Evolutionary conservation across 2,888 invertebrate genomes (phyloP).

Genomic region (Dorcus hopei): DNA sequence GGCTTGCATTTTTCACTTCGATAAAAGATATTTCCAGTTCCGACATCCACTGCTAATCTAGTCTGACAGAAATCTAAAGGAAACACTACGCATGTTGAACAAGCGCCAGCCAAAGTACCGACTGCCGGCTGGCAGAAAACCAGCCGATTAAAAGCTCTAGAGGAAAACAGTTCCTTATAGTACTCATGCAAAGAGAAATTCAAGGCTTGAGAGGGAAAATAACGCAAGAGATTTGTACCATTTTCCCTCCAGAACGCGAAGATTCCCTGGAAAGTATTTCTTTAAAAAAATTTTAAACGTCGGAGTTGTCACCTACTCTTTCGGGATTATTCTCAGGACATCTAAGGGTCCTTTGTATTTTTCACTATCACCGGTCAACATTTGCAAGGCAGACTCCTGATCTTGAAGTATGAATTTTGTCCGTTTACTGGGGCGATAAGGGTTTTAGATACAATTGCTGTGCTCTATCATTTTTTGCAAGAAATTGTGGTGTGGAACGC

Average conservation of each 20-base stretch:
- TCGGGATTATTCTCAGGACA: slow-evolving; percentile 20
- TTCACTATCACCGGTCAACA: slow-evolving; percentile 20
- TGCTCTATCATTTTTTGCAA: too few relatives aligned
- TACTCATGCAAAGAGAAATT: slow-evolving; percentile 25
- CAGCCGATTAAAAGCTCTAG: background rate
- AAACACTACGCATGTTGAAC: slow-evolving; percentile 15
- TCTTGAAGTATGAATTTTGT: slow-evolving; percentile 28
- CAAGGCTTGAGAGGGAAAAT: slow-evolving; percentile 25
- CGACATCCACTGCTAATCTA: slow-evolving; percentile 22
- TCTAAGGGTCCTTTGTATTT: slow-evolving; percentile 21
- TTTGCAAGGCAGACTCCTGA: slow-evolving; percentile 25
- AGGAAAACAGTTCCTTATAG: slow-evolving; percentile 5
- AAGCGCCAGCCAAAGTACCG: slow-evolving; percentile 24
- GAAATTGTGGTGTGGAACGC: too few relatives aligned
- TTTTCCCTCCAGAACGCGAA: slow-evolving; percentile 28
- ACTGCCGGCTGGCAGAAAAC: slow-evolving; percentile 10
- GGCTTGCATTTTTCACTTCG: background rate
- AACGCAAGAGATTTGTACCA: slow-evolving; percentile 23
- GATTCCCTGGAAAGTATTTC: slow-evolving; percentile 18
- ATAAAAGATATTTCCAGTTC: slow-evolving; percentile 2
- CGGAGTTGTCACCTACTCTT: slow-evolving; percentile 20
- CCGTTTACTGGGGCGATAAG: slow-evolving; percentile 24
- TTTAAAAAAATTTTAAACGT: background rate
- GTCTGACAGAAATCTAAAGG: slow-evolving; percentile 28
- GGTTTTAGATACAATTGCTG: slow-evolving; percentile 25